Evolutionary conservation across 2,797 vertebrate species (phyloP), one percentile per base, ranked within the genome.

Genomic region (Leontocebus nigricollis): DNA sequence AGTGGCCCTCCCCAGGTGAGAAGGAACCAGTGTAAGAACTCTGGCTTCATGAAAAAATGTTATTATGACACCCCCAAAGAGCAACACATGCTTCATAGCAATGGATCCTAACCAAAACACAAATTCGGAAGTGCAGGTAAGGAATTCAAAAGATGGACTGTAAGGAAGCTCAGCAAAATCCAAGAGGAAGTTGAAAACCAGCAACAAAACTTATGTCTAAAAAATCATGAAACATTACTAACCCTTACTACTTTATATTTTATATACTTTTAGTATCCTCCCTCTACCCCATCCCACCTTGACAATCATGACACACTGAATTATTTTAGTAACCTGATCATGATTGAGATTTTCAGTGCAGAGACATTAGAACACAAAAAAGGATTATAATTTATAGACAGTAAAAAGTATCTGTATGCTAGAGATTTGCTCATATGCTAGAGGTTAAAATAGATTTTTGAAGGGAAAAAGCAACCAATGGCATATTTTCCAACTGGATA

Each of bases 401-500:
- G 39, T 36, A 57, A 57, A 24, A 55, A 22, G 20, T 48, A 44
- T 22, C 20, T 80, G 61, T 88, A 80, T 85, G 61, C 30, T 72
- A 30, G n/a, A 48, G 61, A 64, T n/a, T 64, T 64, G 15, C 61
- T 33, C 7, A 72, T 61, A 85, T 70, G 36, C n/a, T 80, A 24
- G n/a, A 80, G 33, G 27, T 83, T 90, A 79, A 93, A 89, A 52
- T 80, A 84, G 5, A 26, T 61, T 80, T 64, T 89, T 89, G 44
- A 81, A 93, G 13, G 24, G 20, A 41, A 72, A 80, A 64, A 72
- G 9, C 36, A 93, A 50, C 41, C 41, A 48, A 46, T 85, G 22
- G 17, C 79, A 59, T 72, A 57, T 77, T 77, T 90, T 95, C 20
- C 26, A 89, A 33, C 11, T 59, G 13, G 24, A 17, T 81, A 61